A percentile compares a stretch with the other conserved stretches of the same genome.
These are phyloP conservation scores for Zhengitettix transpicula DNA, from an alignment of 2,888 invertebrate genomes.

Conservation along the genomic window DNA sequence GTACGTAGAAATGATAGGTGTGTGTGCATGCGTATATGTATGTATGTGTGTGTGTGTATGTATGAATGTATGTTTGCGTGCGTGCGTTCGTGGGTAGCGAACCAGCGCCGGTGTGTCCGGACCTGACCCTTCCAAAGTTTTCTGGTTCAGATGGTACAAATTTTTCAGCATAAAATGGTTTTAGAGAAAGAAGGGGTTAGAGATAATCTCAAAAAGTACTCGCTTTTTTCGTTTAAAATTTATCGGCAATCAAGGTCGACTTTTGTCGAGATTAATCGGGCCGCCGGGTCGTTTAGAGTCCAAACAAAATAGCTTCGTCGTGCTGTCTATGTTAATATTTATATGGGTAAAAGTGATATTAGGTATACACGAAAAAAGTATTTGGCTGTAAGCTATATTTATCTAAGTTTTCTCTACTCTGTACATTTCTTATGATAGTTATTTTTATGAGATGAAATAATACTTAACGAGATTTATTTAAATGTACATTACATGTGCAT, in stretches of 20 bases:
- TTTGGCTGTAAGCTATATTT: conserved; percentile 10
- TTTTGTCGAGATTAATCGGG: not conserved
- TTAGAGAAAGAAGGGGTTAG: not conserved
- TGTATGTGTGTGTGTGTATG: not conserved
- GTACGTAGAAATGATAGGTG: not conserved
- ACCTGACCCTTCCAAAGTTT: too few relatives aligned
- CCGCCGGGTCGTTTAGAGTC: not conserved
- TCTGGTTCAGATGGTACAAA: conserved; percentile 7
- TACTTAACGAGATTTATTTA: conserved; percentile 2
- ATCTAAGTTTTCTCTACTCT: conserved; percentile 10
- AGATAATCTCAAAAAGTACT: not conserved
- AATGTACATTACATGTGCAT: conserved; percentile 4
- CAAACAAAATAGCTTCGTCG: conserved; percentile 5
- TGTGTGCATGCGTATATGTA: too few relatives aligned
- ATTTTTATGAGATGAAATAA: conserved; percentile 8
- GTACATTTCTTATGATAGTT: conserved; percentile 10
- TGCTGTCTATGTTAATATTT: conserved; percentile 5
- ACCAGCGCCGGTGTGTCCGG: too few relatives aligned
- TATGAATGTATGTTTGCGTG: conserved; percentile 2
- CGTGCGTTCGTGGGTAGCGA: too few relatives aligned
- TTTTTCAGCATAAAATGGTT: conserved; percentile 5
- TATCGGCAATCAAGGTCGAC: not conserved
- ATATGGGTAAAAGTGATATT: conserved; percentile 10
- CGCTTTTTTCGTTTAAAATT: not conserved
- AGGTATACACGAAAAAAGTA: conserved; percentile 8